Percentiles rank a stretch among this genome's conserved stretches.
These are phyloP conservation scores for Epinotia nisella DNA, from an alignment of 2,888 invertebrate genomes.

Conservation along the genomic window DNA sequence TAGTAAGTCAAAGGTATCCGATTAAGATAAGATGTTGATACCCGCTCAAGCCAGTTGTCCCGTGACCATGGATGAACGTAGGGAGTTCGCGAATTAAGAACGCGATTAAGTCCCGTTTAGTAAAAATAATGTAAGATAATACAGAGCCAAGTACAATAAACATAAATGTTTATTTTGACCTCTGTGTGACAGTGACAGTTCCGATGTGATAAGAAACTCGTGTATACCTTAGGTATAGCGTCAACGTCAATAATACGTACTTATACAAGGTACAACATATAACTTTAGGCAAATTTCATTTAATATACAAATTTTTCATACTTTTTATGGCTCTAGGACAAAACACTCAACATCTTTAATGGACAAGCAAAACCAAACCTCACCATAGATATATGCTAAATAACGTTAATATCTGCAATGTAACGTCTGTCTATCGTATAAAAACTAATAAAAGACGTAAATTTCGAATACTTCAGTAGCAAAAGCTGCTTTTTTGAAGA, in stretches of 20 bases:
- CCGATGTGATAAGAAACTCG: background rate
- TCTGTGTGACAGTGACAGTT: constrained; percentile 19
- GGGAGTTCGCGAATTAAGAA: no score
- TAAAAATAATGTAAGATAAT: no score
- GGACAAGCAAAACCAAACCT: no score
- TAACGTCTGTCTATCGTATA: background rate
- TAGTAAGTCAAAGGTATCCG: constrained; percentile 8
- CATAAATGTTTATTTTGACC: constrained; percentile 26
- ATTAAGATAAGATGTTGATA: no score
- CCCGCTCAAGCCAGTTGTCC: no score
- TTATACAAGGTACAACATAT: background rate
- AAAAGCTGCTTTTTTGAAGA: constrained; percentile 1
- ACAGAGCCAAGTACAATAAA: constrained; percentile 3
- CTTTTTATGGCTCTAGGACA: background rate
- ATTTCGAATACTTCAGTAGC: constrained; percentile 4
- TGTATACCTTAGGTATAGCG: background rate
- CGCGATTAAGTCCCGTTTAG: no score
- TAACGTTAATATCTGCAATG: background rate
- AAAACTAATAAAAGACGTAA: background rate
- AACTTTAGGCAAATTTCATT: background rate
- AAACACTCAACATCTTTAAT: background rate
- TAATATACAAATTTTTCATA: background rate
- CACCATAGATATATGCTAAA: background rate
- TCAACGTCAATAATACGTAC: background rate
- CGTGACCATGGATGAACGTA: no score